Evolutionary conservation across 1,140 invertebrate species (phyloP).

Genomic region (Aphis gossypii): DNA sequence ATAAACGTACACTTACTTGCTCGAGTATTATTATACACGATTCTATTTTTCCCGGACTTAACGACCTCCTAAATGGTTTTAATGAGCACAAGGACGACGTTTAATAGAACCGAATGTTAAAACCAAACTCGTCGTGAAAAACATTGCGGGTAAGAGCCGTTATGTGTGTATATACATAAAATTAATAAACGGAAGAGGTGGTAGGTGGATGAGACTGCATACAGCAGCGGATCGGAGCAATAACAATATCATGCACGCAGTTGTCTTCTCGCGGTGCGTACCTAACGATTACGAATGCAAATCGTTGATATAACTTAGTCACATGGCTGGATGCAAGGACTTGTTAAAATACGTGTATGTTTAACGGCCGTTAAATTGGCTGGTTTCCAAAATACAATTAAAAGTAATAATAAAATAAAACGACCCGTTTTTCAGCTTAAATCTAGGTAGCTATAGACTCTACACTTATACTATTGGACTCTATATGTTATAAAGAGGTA

Average conservation of each 20-base stretch:
- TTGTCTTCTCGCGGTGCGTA: not conserved
- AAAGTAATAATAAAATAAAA: constrained; percentile 21
- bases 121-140: constrained; percentile 3
- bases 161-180: not conserved
- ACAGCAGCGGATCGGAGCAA: not conserved
- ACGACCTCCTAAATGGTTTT: constrained; percentile 38
- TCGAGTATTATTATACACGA: not conserved
- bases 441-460: not conserved
- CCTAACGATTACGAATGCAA: constrained; percentile 24
- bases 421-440: not conserved
- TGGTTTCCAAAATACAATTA: constrained; percentile 44
- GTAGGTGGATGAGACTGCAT: not conserved
- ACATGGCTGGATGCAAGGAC: not conserved
- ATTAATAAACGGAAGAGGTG: not conserved
- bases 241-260: constrained; percentile 8
- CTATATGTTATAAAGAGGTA: not conserved
- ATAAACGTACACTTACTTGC: not conserved
- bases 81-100: constrained; percentile 46
- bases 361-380: constrained; percentile 53
- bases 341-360: constrained; percentile 31
- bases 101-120: constrained; percentile 9
- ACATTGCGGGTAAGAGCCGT: not conserved
- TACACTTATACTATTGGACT: not conserved
- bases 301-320: constrained; percentile 9
- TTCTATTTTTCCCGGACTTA: constrained; percentile 30